Base-by-base conservation (phyloP, 2,113 vertebrate species). In the Megalops atlanticus region DNA sequence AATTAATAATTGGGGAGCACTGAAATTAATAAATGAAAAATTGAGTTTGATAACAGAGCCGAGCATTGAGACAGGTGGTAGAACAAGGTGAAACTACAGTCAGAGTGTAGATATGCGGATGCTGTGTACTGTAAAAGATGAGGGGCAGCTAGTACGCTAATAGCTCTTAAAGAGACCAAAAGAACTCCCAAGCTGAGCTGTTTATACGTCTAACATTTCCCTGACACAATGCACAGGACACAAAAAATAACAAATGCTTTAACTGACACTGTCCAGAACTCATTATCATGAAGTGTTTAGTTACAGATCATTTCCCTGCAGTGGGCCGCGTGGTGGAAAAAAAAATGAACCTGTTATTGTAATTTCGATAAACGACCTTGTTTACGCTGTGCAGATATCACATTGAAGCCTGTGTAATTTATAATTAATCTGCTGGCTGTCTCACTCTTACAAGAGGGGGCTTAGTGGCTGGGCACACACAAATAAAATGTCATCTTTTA, bases 341-440 rank as follows among this genome's bases (percentile, higher is more conserved):
- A 45, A 45, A 7, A 31, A 78, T 27, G 39, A 74, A 77, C 35
- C 49, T 27, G 58, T 64, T 27, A 70, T 79, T 24, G 27, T 16
- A 80, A 27, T 72, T 36, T 18, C 21, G 38, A 24, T 21, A 45
- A 72, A 49, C 38, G 12, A 49, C 43, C 69, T 80, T 80, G 40
- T 49, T 35, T 15, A 31, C 31, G 10, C 43, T 36, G 33, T 18
- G 38, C 43, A 38, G 78, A 36, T 64, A 27, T 49, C 40, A 47
- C 78, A 47, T 10, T 24, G 78, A 49, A 49, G 78, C 35, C 36
- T 36, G 12, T 73, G 21, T 72, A 73, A 72, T 73, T 80, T 80
- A 27, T n/a, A 73, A 80, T 80, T 49, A 80, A 80, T 80, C 78
- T 72, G 27, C 40, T 14, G 21, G 78, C 33, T 72, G 16, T 78